These are phyloP conservation scores for Oryzias celebensis DNA, from an alignment of 2,113 vertebrate species.

Conservation along the genomic window DNA sequence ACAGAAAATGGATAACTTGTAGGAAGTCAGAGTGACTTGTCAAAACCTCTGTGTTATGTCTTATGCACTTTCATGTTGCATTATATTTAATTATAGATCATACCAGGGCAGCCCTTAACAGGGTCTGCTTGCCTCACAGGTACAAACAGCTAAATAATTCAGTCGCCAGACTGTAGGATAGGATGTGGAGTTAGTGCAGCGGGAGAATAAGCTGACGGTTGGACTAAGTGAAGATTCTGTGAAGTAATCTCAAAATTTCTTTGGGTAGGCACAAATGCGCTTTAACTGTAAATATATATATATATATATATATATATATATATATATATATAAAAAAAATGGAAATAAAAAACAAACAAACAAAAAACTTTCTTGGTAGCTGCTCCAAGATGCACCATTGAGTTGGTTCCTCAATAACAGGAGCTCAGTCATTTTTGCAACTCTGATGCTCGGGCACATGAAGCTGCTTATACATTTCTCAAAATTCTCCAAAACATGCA, in stretches of 20 bases:
- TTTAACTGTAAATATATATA: no score
- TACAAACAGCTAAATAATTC: slow-evolving; percentile 82
- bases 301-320: no score
- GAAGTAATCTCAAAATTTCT: slow-evolving; percentile 53
- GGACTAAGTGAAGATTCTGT: slow-evolving; percentile 61
- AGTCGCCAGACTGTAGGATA: slow-evolving; percentile 60
- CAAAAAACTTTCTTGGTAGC: no score
- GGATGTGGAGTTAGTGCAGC: slow-evolving; percentile 63
- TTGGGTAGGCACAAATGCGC: no score
- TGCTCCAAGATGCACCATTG: no score
- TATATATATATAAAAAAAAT: no score
- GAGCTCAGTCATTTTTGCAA: no score
- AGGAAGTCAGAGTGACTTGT: slow-evolving; percentile 68
- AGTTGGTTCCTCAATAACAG: no score
- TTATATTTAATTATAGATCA: slow-evolving; percentile 83
- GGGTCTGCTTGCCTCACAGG: slow-evolving; percentile 76
- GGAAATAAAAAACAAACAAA: no score
- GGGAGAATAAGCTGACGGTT: slow-evolving; percentile 55
- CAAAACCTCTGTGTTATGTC: slow-evolving; percentile 69
- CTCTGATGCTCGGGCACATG: no score
- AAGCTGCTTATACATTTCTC: no score
- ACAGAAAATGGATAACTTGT: slow-evolving; percentile 48
- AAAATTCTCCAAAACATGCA: no score
- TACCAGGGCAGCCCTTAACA: slow-evolving; percentile 70
- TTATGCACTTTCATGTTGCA: slow-evolving; percentile 82